phyloP scores from a whole-genome alignment of 2,888 invertebrate species.

The Zygaena filipendulae region DNA sequence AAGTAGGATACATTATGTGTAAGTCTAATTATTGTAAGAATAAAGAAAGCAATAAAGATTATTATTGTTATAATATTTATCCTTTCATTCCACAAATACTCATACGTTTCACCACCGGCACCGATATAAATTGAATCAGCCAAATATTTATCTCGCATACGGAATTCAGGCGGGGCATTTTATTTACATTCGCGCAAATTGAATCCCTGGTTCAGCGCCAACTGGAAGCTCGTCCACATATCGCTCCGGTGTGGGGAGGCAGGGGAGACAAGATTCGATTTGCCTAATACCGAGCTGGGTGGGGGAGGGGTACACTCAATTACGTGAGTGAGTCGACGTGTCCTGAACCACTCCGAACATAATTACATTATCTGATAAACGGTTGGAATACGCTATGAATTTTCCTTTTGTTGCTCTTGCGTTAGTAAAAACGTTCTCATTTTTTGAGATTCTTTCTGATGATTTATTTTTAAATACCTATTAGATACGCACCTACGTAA shows the following conservation, averaged over 20 bases:
- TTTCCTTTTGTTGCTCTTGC: no score
- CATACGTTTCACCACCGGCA: conserved; percentile 4
- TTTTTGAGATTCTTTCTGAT: no score
- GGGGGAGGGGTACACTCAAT: conserved; percentile 53
- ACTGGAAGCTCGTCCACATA: conserved; percentile 37
- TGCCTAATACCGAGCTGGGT: conserved; percentile 56
- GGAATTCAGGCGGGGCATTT: conserved; percentile 33
- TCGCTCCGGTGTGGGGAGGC: conserved; percentile 24
- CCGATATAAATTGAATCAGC: conserved; percentile 18
- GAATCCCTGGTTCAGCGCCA: conserved; percentile 59
- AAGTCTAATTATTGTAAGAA: no score
- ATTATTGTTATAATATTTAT: conserved; percentile 3
- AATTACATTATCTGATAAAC: conserved; percentile 67
- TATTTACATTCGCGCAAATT: conserved; percentile 62
- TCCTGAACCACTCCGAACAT: conserved; percentile 52
- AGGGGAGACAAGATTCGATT: conserved; percentile 55
- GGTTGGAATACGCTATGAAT: conserved; percentile 24
- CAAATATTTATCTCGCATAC: conserved; percentile 18
- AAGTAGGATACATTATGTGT: no score
- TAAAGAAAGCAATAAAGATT: no score
- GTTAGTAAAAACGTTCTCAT: no score
- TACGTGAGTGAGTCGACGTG: conserved; percentile 59
- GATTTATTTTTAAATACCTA: no score
- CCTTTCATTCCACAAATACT: conserved; percentile 15
- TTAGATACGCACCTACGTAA: no score